phyloP scores from a whole-genome alignment of 2,113 vertebrate genomes.

The Mastomys coucha region DNA sequence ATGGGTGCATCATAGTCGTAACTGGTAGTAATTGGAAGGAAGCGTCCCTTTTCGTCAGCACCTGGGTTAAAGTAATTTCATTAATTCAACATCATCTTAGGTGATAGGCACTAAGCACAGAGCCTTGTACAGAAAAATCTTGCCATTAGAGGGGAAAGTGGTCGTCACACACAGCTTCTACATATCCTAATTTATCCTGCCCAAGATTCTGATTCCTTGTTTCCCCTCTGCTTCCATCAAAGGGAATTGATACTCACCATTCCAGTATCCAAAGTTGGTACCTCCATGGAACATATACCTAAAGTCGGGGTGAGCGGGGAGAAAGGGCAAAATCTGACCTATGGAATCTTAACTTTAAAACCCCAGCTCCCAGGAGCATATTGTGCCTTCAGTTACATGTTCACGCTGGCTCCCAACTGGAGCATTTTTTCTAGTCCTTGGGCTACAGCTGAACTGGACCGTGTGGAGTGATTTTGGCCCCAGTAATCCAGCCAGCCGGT shows the following conservation, averaged over 20 bases:
- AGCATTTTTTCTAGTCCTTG: conserved; percentile 91
- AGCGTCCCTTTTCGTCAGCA: conserved; percentile 93
- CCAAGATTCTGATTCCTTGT: background rate
- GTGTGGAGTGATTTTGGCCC: conserved; percentile 91
- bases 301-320: background rate
- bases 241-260: conserved; percentile 88
- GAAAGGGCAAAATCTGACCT: background rate
- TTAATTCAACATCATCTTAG: conserved; percentile 25
- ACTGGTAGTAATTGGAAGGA: conserved; percentile 95
- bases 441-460: conserved; percentile 86
- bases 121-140: background rate
- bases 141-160: background rate
- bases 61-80: conserved; percentile 85
- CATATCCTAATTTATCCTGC: background rate
- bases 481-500: conserved; percentile 99
- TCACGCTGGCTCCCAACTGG: conserved; percentile 94
- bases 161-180: background rate
- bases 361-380: conserved; percentile 28
- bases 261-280: conserved; percentile 99
- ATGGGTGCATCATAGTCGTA: conserved; percentile 98
- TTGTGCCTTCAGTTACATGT: conserved; percentile 90
- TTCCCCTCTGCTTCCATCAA: background rate
- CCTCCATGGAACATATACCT: conserved; percentile 99
- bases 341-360: background rate
- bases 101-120: background rate